phyloP scores from a whole-genome alignment of 2,888 invertebrate genomes.

The Morpho achilles region DNA sequence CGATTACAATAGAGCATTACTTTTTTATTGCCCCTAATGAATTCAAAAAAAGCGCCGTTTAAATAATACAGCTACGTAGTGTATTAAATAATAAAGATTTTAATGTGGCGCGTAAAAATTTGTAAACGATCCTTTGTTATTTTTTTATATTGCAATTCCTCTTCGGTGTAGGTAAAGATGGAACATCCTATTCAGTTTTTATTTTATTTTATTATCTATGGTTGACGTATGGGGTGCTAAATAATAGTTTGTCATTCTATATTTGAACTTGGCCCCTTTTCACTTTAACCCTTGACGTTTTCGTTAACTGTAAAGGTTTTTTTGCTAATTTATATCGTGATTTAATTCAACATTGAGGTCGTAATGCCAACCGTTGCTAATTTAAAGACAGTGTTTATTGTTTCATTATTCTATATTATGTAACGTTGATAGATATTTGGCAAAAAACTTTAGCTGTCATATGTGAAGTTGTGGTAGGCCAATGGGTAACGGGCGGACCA shows the following conservation, averaged over 20 bases:
- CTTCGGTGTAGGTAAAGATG: constrained; percentile 14
- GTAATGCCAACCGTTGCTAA: constrained; percentile 49
- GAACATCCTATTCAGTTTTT: constrained; percentile 6
- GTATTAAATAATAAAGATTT: constrained; percentile 70
- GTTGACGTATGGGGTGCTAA: constrained; percentile 52
- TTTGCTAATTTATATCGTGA: constrained; percentile 18
- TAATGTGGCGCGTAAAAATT: constrained; percentile 67
- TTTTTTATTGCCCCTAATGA: constrained; percentile 74
- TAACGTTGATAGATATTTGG: too few relatives aligned
- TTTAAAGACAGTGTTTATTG: constrained; percentile 24
- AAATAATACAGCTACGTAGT: constrained; percentile 33
- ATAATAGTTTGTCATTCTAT: constrained; percentile 56
- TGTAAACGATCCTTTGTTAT: constrained; percentile 59
- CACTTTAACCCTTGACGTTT: constrained; percentile 41
- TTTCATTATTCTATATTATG: too few relatives aligned
- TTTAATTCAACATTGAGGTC: constrained; percentile 35
- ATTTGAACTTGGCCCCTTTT: constrained; percentile 58
- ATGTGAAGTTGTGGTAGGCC: too few relatives aligned
- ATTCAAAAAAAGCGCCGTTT: constrained; percentile 38
- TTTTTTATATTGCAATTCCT: constrained; percentile 28
- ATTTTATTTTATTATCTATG: constrained; percentile 41
- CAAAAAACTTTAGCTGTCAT: too few relatives aligned
- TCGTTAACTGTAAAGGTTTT: constrained; percentile 11
- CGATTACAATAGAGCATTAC: constrained; percentile 67
- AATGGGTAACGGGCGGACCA: too few relatives aligned